These are phyloP conservation scores for Equus przewalskii DNA, from an alignment of 2,113 vertebrate genomes.

Conservation along the genomic window DNA sequence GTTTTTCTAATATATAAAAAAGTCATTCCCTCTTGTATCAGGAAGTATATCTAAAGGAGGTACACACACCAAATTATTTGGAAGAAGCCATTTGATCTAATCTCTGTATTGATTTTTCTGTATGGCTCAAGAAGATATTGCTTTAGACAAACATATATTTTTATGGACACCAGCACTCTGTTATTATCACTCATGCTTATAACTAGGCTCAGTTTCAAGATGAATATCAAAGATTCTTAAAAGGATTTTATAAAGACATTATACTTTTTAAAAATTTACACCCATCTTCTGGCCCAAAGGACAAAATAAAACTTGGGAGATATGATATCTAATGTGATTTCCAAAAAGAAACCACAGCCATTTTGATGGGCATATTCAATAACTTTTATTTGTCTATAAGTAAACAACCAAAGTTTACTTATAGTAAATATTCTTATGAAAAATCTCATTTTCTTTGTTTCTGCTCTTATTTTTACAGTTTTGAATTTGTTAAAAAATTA, in stretches of 20 bases:
- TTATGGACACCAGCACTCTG: neutral
- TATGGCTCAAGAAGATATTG: neutral
- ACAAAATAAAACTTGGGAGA: neutral
- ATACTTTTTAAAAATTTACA: neutral
- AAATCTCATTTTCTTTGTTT: slow-evolving; percentile 34
- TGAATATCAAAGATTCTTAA: slow-evolving; percentile 22
- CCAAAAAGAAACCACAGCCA: neutral
- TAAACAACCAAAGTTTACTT: neutral
- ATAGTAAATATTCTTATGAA: neutral
- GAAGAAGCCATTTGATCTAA: slow-evolving; percentile 31
- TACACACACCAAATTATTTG: neutral
- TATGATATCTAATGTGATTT: neutral
- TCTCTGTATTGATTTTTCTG: slow-evolving; percentile 30
- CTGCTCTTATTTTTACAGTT: neutral
- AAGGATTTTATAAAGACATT: neutral
- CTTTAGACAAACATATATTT: neutral
- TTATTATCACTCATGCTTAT: neutral
- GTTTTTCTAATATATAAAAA: slow-evolving; percentile 82
- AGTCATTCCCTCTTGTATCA: slow-evolving; percentile 80
- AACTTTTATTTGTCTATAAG: neutral
- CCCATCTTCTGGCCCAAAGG: neutral
- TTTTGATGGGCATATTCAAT: neutral
- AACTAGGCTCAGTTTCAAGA: neutral
- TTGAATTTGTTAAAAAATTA: neutral
- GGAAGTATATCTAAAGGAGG: neutral